Evolutionary conservation across 2,113 vertebrate species (phyloP).

Genomic region (Scophthalmus maximus): DNA sequence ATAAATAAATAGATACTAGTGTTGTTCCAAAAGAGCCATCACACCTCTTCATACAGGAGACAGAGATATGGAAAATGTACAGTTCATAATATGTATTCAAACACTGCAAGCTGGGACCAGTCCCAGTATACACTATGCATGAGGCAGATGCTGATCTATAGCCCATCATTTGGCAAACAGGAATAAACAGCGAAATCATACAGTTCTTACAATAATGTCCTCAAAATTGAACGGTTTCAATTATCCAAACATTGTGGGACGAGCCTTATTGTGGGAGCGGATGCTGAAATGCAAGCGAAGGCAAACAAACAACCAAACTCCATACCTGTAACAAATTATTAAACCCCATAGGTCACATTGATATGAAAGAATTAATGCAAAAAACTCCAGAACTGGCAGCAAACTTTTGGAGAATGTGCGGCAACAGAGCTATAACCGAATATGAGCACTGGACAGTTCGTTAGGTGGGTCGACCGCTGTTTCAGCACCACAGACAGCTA

Average conservation of each 20-base stretch:
- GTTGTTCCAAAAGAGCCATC: neutral
- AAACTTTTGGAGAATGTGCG: neutral
- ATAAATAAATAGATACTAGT: neutral
- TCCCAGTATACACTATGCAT: conserved; percentile 10
- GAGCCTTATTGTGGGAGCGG: neutral
- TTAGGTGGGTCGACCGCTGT: neutral
- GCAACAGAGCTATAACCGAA: neutral
- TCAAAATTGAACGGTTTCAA: conserved; percentile 26
- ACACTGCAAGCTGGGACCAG: conserved; percentile 1
- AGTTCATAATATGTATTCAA: conserved; percentile 9
- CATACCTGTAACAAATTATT: neutral
- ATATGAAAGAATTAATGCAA: neutral
- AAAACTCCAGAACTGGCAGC: neutral
- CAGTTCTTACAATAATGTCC: neutral
- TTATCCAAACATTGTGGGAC: conserved; percentile 4
- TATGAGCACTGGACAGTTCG: conserved; percentile 40
- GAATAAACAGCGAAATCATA: conserved; percentile 35
- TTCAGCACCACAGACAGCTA: conserved; percentile 57
- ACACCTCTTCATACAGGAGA: neutral
- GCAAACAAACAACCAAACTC: neutral
- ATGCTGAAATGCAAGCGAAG: neutral
- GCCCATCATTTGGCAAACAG: neutral
- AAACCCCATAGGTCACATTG: no score
- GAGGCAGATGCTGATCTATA: conserved; percentile 5
- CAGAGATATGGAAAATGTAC: conserved; percentile 5